Percentiles rank a stretch among this genome's conserved stretches.
phyloP scores from a whole-genome alignment of 2,888 invertebrate species.

The Adelphocoris suturalis region DNA sequence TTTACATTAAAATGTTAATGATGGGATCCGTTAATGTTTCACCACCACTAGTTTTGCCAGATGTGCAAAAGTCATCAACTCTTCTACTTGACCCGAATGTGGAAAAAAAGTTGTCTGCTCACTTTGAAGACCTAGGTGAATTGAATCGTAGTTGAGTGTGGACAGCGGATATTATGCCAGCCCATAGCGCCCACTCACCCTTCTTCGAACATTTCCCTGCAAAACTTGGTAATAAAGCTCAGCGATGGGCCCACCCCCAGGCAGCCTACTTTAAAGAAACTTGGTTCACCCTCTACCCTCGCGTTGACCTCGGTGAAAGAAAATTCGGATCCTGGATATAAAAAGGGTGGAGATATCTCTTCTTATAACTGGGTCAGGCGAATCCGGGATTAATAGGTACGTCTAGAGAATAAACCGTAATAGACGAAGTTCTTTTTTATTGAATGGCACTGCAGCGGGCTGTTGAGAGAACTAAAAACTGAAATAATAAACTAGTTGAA shows the following conservation, averaged over 20 bases:
- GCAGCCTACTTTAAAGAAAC: slow-evolving; percentile 16
- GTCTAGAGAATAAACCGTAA: slow-evolving; percentile 1
- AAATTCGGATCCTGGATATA: background rate
- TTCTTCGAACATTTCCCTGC: background rate
- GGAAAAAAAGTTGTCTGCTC: background rate
- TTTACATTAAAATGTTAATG: too few relatives aligned
- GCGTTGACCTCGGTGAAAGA: background rate
- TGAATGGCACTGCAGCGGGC: slow-evolving; percentile 21
- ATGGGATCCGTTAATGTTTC: too few relatives aligned
- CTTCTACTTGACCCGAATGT: background rate
- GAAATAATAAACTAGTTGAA: slow-evolving; percentile 13
- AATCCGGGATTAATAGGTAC: slow-evolving; percentile 3
- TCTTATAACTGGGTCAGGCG: slow-evolving; percentile 15
- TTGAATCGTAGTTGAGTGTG: background rate
- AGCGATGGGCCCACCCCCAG: background rate
- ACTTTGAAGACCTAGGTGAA: background rate
- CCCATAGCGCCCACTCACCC: background rate
- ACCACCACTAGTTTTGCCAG: too few relatives aligned
- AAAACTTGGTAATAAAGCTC: slow-evolving; percentile 17
- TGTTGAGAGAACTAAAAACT: background rate
- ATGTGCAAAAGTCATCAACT: background rate
- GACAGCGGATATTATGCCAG: background rate
- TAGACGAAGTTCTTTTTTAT: background rate
- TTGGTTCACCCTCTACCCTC: background rate
- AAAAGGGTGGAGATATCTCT: background rate